Evolutionary conservation across 23 tunicate genomes (phyloP), one percentile per base, ranked within the genome.

Genomic region (Pegea sp.): DNA sequence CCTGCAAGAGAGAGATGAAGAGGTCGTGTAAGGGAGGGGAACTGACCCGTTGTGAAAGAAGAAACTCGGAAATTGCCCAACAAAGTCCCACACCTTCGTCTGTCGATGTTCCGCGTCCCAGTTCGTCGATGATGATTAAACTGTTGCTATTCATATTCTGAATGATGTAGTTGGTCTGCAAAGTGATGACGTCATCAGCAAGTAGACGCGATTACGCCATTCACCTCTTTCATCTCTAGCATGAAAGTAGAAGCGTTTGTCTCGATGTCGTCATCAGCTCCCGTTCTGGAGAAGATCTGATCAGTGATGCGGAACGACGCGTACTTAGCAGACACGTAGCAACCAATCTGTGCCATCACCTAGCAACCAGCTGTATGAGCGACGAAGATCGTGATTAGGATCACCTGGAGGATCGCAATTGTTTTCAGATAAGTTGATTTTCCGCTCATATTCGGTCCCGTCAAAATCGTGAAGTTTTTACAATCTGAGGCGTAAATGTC

Each of bases 391-490:
- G 21, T 7, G n/a, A 53, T 19, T 24, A 30, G 24, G 33, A 20
- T 7, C 11, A 69, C 93, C 64, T 79, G 93, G 25, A 79, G 38
- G 19, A 70, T 51, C 22, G 93, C 72, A 19, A 79, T 52, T 58
- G 43, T 68, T 33, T 79, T 79, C 78, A 79, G 58, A 44, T 69
- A 79, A 3, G 93, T 79, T 23, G 93, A 70, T 33, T 79, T 79
- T 22, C 93, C 93, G 33, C 73, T 76, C 93, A 79, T 79, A 55
- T 79, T 79, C 3, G 93, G 93, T 3, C 93, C 93, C 3, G 93
- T 79, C 19, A 79, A 44, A 20, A 79, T 64, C 54, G 53, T 64
- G 62, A 79, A 79, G 53, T 79, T 79, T 13, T 63, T 58, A 5
- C 69, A 78, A 21, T 71, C 78, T 21, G 93, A 64, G 2, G 72